Conservation (phyloP, 2,888 invertebrate species). For the Eurytoma californica region DNA sequence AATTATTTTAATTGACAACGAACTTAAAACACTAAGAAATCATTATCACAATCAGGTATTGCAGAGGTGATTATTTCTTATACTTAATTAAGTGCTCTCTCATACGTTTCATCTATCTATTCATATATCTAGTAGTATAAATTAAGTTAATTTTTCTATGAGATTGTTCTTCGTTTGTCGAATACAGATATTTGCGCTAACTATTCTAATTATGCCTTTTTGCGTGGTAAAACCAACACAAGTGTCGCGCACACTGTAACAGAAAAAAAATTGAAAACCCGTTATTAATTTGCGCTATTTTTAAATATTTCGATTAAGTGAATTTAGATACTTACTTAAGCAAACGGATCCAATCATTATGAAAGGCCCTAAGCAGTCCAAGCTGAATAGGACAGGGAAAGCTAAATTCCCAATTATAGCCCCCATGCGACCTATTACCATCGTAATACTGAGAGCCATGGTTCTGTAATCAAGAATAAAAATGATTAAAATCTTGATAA, state of each 20-base stretch:
- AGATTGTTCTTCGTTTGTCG: slow-evolving; percentile 54
- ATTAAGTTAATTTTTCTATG: slow-evolving; percentile 47
- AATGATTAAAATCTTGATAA: not conserved
- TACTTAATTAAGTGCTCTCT: slow-evolving; percentile 45
- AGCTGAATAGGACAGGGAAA: slow-evolving; percentile 82
- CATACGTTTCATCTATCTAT: slow-evolving; percentile 29
- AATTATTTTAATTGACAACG: slow-evolving; percentile 49
- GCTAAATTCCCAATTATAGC: slow-evolving; percentile 83
- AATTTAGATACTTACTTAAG: slow-evolving; percentile 76
- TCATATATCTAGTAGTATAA: slow-evolving; percentile 36
- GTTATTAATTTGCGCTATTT: not conserved
- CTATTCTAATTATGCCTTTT: slow-evolving; percentile 38
- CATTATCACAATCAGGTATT: slow-evolving; percentile 55
- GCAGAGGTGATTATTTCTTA: slow-evolving; percentile 39
- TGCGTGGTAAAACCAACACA: slow-evolving; percentile 55
- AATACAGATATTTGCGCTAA: slow-evolving; percentile 11
- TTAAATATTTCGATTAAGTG: too few relatives aligned
- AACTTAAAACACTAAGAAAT: slow-evolving; percentile 45
- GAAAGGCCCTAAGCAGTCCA: slow-evolving; percentile 85
- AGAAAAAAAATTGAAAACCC: not conserved
- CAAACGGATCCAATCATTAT: slow-evolving; percentile 81
- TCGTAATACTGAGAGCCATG: slow-evolving; percentile 82
- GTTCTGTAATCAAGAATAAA: slow-evolving; percentile 76
- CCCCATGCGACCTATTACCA: slow-evolving; percentile 84
- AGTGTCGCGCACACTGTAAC: slow-evolving; percentile 56